Evolutionary conservation across 2,888 invertebrate genomes (phyloP), one percentile per base, ranked within the genome.

Genomic region (Drosophila pseudotakahashii): DNA sequence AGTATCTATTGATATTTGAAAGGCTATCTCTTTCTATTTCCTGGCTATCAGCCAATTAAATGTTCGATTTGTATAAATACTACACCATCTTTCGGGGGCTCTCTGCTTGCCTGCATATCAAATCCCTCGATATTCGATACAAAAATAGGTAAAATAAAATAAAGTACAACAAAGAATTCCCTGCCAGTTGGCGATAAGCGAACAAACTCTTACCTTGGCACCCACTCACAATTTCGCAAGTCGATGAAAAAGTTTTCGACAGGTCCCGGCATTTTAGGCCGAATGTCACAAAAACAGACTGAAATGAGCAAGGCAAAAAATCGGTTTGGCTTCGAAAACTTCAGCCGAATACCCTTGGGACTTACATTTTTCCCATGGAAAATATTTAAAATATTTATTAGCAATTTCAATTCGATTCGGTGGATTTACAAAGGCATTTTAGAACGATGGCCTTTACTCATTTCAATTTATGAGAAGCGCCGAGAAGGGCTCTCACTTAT

Each of bases 231-330:
- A 19, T 32, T 54, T 39, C 37, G 47, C 73, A 71, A 75, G 67
- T 85, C 85, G 70, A 75, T 79, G 80, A 66, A 77, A 81, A 81
- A 81, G 63, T 81, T 85, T 62, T 81, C 81, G 81, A 81, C 81
- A 81, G 81, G 80, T 85, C 78, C 69, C 73, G 16, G 69, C 75
- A 84, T 77, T 80, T 81, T 79, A 79, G 85, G 79, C 85, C 85
- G 72, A 82, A 76, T 64, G 79, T 77, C 72, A 68, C 67, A 79
- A 77, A 59, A 76, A 66, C 61, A 30, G 53, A 26, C 32, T 7
- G 23, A 42, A 67, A 53, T 39, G 41, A 36, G 41, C 32, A 30
- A 10, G 13, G 10, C 9, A 45, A 58, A 19, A 45, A 45, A 44
- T 44, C 13, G 9, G n/a, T 3, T 10, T 9, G 1, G n/a, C 1